Evolutionary conservation across 2,113 vertebrate species (phyloP).

Genomic region (Athene noctua): DNA sequence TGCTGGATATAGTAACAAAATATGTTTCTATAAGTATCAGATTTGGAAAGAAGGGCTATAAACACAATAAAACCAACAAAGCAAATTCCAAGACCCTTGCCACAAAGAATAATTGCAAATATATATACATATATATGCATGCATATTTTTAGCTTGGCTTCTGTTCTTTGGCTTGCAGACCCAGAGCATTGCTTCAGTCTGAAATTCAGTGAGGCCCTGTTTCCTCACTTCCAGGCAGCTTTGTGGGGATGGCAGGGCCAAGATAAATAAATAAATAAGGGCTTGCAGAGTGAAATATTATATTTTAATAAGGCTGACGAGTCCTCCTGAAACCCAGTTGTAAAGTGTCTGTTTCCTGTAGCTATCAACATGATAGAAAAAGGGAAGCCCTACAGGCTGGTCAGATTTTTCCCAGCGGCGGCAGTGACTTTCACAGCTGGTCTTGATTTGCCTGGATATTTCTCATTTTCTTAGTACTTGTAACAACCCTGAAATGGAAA

Average conservation of each 20-base stretch:
- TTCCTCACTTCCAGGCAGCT: background rate
- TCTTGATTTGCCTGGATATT: slow-evolving; percentile 26
- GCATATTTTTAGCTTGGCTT: background rate
- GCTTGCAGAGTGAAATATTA: background rate
- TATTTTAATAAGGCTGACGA: background rate
- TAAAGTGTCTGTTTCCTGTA: slow-evolving; percentile 31
- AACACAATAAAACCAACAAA: background rate
- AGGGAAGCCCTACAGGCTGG: background rate
- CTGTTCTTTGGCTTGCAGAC: background rate
- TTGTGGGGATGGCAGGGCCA: background rate
- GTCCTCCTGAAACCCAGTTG: background rate
- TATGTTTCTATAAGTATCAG: background rate
- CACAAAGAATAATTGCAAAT: background rate
- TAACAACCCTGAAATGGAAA: background rate
- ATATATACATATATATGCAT: background rate
- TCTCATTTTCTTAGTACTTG: background rate
- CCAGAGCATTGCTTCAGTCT: background rate
- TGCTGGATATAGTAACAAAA: background rate
- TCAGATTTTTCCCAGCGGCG: background rate
- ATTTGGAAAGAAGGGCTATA: background rate
- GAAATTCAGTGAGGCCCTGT: background rate
- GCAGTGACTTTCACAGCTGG: slow-evolving; percentile 21
- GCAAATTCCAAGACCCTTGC: background rate
- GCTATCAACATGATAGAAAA: background rate
- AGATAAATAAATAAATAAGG: slow-evolving; percentile 40